Evolutionary conservation across 1,140 invertebrate genomes (phyloP), one percentile per base, ranked within the genome.

Genomic region (Drosophila parabipectinata): DNA sequence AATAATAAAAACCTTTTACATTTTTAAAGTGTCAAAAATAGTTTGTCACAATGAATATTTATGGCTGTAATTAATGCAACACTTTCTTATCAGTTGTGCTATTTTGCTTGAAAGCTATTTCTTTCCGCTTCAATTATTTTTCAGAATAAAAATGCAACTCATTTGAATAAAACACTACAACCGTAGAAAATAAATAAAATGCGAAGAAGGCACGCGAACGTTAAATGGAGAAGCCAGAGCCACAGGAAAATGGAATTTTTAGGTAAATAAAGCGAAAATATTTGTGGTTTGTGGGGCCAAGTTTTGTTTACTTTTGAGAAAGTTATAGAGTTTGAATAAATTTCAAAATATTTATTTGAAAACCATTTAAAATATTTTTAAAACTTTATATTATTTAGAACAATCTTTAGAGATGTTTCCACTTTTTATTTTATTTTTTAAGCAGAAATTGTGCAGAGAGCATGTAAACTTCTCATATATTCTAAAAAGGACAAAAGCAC

Each of bases 301-400:
- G 62, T 79, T 85, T 85, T 85, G 77, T 85, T 85, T 84, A 73
- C 77, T 51, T 52, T 73, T 41, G 39, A 84, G 80, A 84, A 85
- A 84, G 79, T 2, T 10, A 37, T n/a, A 12, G 26, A 9, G 9
- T 37, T 37, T 37, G 34, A 10, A 37, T 28, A 28, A 28, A 28
- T 28, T 28, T 28, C 5, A 6, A 28, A 6, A 28, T 28, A 28
- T 28, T 34, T 34, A 34, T 28, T 28, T 28, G 2, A 21, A 21
- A 0, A 21, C 21, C 21, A 21, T 21, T 21, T 21, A 2, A 21
- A 0, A 21, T 21, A 21, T 21, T 21, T 21, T 21, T 21, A 21
- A 21, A 21, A 21, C 21, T 21, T 21, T 21, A 21, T 21, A 21
- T 34, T 34, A 34, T 28, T 28, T 28, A 28, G 26, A 28, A 28